phyloP scores from a whole-genome alignment of 2,888 invertebrate genomes.

The Hydrotaea cyrtoneurina region DNA sequence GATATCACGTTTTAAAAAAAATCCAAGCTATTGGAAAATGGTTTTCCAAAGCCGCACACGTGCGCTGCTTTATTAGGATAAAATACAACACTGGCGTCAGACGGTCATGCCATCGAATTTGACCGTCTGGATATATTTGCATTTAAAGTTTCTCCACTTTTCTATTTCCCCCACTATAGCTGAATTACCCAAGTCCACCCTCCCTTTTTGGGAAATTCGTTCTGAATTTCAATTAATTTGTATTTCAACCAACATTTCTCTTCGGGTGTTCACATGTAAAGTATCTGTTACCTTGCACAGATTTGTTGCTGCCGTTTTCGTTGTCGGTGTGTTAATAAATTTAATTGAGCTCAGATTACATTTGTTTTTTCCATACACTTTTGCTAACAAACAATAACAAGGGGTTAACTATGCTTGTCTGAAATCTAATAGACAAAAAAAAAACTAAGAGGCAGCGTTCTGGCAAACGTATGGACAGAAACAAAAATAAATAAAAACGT shows the following conservation, averaged over 20 bases:
- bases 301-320: conserved; percentile 16
- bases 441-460: not conserved
- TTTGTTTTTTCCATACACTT: conserved; percentile 25
- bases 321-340: conserved; percentile 20
- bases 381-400: conserved; percentile 55
- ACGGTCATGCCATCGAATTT: no score
- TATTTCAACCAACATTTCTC: not conserved
- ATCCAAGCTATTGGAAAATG: no score
- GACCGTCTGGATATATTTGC: not conserved
- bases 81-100: no score
- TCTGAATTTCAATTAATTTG: no score
- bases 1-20: no score
- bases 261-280: not conserved
- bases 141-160: not conserved
- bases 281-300: conserved; percentile 44
- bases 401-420: conserved; percentile 38
- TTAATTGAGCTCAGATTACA: conserved; percentile 67
- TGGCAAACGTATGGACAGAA: not conserved
- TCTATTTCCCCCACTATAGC: no score
- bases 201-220: not conserved
- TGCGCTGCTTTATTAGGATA: no score
- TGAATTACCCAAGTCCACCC: no score
- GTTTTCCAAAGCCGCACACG: no score
- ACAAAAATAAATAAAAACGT: not conserved
- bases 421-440: not conserved